Conservation (phyloP, 2,113 vertebrate genomes). For the Microcebus tavaratra region DNA sequence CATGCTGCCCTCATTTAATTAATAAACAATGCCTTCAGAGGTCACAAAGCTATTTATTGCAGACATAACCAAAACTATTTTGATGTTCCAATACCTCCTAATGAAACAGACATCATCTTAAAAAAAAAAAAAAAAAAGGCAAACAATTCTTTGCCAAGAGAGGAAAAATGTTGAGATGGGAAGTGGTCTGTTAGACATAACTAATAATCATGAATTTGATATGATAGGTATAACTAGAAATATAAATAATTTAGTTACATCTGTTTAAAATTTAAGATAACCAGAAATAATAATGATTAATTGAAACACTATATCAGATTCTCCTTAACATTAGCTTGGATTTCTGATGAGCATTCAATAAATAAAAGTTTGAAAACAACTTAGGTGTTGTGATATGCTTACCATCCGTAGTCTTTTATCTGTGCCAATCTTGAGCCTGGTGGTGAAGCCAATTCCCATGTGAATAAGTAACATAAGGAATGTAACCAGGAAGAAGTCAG, state of each 20-base stretch:
- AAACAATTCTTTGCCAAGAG: background rate
- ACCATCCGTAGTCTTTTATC: conserved; percentile 10
- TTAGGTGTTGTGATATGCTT: conserved; percentile 47
- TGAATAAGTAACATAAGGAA: conserved; percentile 27
- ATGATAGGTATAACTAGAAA: background rate
- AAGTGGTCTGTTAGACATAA: background rate
- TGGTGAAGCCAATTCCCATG: conserved; percentile 13
- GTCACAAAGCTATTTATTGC: conserved; percentile 39
- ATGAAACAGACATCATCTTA: background rate
- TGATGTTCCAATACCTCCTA: background rate
- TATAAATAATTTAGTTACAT: background rate
- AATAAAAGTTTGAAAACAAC: conserved; percentile 57
- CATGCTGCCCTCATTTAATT: background rate
- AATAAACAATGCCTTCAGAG: background rate
- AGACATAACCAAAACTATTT: background rate
- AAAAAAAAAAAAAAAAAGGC: background rate
- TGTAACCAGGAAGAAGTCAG: conserved; percentile 35
- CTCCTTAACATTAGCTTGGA: conserved; percentile 47
- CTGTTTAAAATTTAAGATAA: background rate
- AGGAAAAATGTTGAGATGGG: background rate
- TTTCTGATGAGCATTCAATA: conserved; percentile 37
- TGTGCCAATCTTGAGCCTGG: conserved; percentile 15
- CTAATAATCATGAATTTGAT: background rate
- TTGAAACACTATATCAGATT: background rate
- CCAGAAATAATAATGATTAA: background rate